phyloP scores from a whole-genome alignment of 2,113 vertebrate species.

The Anarhynchus alexandrinus region DNA sequence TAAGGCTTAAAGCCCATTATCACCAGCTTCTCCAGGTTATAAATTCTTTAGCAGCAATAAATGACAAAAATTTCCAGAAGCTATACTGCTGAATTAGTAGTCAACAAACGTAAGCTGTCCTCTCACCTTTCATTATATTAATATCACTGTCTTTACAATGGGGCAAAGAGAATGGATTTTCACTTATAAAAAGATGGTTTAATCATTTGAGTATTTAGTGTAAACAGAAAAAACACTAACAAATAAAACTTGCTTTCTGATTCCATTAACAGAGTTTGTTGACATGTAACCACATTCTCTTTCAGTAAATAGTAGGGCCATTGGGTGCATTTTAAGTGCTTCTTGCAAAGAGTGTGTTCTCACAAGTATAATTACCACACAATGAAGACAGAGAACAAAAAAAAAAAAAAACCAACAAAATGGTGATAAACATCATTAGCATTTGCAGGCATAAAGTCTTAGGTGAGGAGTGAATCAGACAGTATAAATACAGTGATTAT shows the following conservation, averaged over 20 bases:
- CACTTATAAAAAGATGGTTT: not conserved
- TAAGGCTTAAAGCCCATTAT: conserved; percentile 38
- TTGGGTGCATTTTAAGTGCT: not conserved
- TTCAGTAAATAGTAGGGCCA: not conserved
- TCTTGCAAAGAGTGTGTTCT: not conserved
- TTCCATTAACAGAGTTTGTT: not conserved
- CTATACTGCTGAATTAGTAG: conserved; percentile 23
- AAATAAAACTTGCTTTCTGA: not conserved
- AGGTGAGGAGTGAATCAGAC: not conserved
- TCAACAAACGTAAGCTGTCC: not conserved
- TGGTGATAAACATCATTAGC: not conserved
- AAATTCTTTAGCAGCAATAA: conserved; percentile 52
- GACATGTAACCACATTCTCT: not conserved
- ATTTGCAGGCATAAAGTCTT: not conserved
- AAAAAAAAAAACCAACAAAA: accelerated
- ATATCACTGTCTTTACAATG: not conserved
- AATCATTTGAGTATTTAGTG: not conserved
- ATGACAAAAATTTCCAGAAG: conserved; percentile 38
- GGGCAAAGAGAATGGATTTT: not conserved
- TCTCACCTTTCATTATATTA: conserved; percentile 1
- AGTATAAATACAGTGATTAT: not conserved
- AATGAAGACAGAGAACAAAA: not conserved
- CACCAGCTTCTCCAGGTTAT: conserved; percentile 23
- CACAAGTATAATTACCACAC: not conserved
- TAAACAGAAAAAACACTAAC: not conserved